Base-by-base conservation (phyloP, 1,140 invertebrate species). In the Heliconius congener region DNA sequence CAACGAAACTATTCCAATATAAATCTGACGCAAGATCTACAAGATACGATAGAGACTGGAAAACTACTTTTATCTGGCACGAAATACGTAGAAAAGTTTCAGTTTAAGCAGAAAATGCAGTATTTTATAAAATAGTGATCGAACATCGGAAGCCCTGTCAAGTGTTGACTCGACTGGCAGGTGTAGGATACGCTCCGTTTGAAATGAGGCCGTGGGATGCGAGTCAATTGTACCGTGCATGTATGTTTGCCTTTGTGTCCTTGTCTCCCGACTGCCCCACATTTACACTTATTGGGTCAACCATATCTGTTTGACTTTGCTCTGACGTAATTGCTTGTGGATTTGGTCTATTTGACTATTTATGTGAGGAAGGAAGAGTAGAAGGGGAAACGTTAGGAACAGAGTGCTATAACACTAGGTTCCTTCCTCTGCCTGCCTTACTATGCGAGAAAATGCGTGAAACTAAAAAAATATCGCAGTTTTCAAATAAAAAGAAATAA, bases 161-260 rank as follows among this genome's bases (percentile, higher is more conserved):
- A 72, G 71, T 72, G 74, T 52, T 37, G 52, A 34, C 37, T 77
- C 79, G 46, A 57, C 78, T 81, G 83, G 79, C 86, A 89, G 86
- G 86, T 89, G 86, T 82, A 84, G 87, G 76, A 76, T 77, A 83
- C 82, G 85, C 80, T 85, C 80, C 83, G 83, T 84, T 87, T 85
- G 82, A 83, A 91, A 87, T 84, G 89, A 85, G 89, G 90, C 79
- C 71, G 73, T 79, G 84, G 83, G 84, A 82, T 87, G 87, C 83
- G 75, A 81, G 82, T 86, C 87, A 88, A 88, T 90, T 90, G 87
- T 86, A 83, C 76, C 83, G 86, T 85, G 84, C 60, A 83, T 82
- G 86, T 90, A 83, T 88, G 86, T 71, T 8, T 76, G 83, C 77
- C 80, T 81, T 80, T 76, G 76, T 82, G 77, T 83, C 82, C 83